Evolutionary conservation across 2,888 invertebrate species (phyloP).

Genomic region (Erpobdella octoculata): DNA sequence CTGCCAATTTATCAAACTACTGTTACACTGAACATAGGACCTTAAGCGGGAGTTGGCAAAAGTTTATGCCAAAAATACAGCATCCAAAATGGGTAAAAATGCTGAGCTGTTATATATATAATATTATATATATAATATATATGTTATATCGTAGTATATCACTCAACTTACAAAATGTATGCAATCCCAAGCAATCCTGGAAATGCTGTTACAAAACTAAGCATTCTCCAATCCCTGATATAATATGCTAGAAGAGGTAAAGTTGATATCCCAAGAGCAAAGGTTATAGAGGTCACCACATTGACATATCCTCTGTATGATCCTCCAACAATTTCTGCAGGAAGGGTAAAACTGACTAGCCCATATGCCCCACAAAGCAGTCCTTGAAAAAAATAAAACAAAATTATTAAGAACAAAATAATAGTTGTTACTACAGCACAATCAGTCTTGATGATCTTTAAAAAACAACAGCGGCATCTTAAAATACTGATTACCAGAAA

Average conservation of each 20-base stretch:
- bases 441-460: too few relatives aligned
- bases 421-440: too few relatives aligned
- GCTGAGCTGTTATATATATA: not conserved
- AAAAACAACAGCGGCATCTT: not conserved
- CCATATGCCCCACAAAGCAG: constrained; percentile 32
- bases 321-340: constrained; percentile 36
- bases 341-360: constrained; percentile 33
- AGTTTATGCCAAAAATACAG: too few relatives aligned
- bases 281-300: constrained; percentile 32
- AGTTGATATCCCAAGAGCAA: constrained; percentile 39
- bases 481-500: too few relatives aligned
- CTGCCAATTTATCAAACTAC: too few relatives aligned
- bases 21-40: too few relatives aligned
- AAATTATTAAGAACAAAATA: too few relatives aligned
- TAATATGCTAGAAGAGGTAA: constrained; percentile 39
- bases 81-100: too few relatives aligned
- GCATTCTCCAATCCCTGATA: constrained; percentile 40
- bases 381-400: constrained; percentile 26
- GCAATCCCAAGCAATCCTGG: constrained; percentile 42
- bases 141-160: not conserved
- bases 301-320: constrained; percentile 35
- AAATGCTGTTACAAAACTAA: constrained; percentile 38
- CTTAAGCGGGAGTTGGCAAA: too few relatives aligned
- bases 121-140: not conserved
- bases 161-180: constrained; percentile 58